These are phyloP conservation scores for Notothenia coriiceps DNA, from an alignment of 2,113 vertebrate genomes.

Conservation along the genomic window DNA sequence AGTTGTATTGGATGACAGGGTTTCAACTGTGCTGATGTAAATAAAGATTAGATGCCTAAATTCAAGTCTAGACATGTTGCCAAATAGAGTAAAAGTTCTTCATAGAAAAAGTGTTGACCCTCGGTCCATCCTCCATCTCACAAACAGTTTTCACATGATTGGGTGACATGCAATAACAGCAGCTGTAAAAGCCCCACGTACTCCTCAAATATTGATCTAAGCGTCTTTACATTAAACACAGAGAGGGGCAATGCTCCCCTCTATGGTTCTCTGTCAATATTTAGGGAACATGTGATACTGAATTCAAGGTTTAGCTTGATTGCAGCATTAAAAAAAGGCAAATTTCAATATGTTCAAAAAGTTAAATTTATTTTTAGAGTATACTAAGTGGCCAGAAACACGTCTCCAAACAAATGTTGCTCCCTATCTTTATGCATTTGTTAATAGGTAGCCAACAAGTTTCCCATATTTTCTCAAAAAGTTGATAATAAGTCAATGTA, in stretches of 20 bases:
- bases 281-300: slow-evolving; percentile 37
- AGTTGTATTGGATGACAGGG: neutral
- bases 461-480: neutral
- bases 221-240: slow-evolving; percentile 50
- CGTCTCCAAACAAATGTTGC: neutral
- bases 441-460: neutral
- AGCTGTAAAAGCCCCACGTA: slow-evolving; percentile 6
- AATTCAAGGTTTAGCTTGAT: slow-evolving; percentile 27
- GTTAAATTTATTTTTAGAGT: neutral
- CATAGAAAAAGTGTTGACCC: slow-evolving; percentile 11
- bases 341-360: neutral
- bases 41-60: neutral
- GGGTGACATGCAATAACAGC: neutral
- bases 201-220: slow-evolving; percentile 54
- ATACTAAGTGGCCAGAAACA: neutral
- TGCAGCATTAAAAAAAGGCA: neutral
- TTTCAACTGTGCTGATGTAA: neutral
- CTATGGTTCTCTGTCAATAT: slow-evolving; percentile 52
- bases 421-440: neutral
- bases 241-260: slow-evolving; percentile 44
- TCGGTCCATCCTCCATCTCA: neutral
- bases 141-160: too few relatives aligned
- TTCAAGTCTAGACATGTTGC: neutral
- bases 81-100: neutral
- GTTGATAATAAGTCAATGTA: neutral